A percentile compares a stretch with the other conserved stretches of the same genome.
Evolutionary conservation across 2,797 vertebrate genomes (phyloP).

Genomic region (Enteromius anoplus): DNA sequence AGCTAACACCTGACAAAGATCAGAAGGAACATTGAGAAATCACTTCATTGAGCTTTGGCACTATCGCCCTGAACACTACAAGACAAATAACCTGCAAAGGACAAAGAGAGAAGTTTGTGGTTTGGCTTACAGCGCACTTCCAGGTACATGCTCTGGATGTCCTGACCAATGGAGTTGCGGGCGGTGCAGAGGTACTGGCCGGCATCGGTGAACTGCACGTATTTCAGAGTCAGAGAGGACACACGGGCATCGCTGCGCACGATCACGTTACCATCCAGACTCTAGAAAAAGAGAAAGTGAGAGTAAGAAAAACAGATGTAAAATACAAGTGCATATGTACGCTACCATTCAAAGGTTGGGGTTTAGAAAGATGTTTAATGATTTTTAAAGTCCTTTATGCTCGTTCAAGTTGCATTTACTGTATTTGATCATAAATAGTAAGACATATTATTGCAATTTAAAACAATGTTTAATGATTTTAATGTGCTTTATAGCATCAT

Average conservation of each 20-base stretch:
- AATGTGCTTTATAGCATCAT: neutral
- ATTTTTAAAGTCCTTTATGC: too few relatives aligned
- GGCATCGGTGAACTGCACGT: slow-evolving; percentile 92
- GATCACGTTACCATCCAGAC: slow-evolving; percentile 87
- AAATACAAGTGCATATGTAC: neutral
- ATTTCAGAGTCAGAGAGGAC: slow-evolving; percentile 93
- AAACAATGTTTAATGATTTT: neutral
- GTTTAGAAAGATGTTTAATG: neutral
- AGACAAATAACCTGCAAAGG: slow-evolving; percentile 9
- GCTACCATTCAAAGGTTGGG: neutral
- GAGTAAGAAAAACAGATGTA: slow-evolving; percentile 24
- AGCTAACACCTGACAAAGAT: neutral
- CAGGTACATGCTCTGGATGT: slow-evolving; percentile 88
- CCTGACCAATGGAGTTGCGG: slow-evolving; percentile 95
- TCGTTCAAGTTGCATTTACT: neutral
- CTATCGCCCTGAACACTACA: neutral
- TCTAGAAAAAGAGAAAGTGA: slow-evolving; percentile 74
- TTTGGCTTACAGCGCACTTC: slow-evolving; percentile 93
- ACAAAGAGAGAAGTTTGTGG: slow-evolving; percentile 12
- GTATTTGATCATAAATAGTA: neutral
- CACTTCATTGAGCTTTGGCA: neutral
- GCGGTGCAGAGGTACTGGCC: slow-evolving; percentile 94
- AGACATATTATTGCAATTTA: neutral
- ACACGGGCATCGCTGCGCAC: slow-evolving; percentile 91
- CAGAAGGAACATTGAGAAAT: slow-evolving; percentile 4